These are phyloP conservation scores for Eulemur coronatus DNA, from an alignment of 2,797 vertebrate genomes.

Conservation along the genomic window DNA sequence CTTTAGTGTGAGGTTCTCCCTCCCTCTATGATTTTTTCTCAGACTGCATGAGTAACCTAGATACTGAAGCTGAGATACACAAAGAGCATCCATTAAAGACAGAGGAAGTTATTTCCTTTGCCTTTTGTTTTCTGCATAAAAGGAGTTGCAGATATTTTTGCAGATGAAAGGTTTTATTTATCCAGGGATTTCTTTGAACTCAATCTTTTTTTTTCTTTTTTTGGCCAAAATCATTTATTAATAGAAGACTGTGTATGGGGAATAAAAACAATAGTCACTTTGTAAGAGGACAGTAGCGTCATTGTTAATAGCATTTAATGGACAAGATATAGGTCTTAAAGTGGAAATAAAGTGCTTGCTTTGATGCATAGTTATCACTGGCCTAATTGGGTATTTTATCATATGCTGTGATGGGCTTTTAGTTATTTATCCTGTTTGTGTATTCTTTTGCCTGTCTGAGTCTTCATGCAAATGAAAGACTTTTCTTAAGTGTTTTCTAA, in stretches of 20 bases:
- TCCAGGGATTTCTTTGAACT: conserved; percentile 33
- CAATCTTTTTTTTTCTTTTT: conserved; percentile 4
- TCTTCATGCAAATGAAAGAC: conserved; percentile 20
- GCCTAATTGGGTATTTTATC: conserved; percentile 57
- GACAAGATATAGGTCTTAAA: conserved; percentile 27
- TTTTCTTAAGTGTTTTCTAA: background rate
- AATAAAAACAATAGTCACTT: background rate
- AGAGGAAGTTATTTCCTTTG: conserved; percentile 52
- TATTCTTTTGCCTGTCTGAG: conserved; percentile 37
- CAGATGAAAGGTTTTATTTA: conserved; percentile 62
- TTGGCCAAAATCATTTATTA: background rate
- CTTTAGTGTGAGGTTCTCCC: background rate
- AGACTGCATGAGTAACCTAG: conserved; percentile 13
- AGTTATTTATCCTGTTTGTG: background rate
- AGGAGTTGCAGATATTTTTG: conserved; percentile 63
- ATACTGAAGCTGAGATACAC: background rate
- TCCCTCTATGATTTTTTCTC: background rate
- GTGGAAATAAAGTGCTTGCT: conserved; percentile 28
- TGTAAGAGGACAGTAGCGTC: background rate
- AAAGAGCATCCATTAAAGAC: background rate
- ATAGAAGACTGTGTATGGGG: background rate
- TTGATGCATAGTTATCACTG: background rate
- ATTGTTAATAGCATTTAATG: conserved; percentile 30
- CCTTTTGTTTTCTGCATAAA: conserved; percentile 59
- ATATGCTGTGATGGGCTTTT: background rate